Evolutionary conservation across 2,888 invertebrate species (phyloP).

Genomic region (Pediacus dermestoides): DNA sequence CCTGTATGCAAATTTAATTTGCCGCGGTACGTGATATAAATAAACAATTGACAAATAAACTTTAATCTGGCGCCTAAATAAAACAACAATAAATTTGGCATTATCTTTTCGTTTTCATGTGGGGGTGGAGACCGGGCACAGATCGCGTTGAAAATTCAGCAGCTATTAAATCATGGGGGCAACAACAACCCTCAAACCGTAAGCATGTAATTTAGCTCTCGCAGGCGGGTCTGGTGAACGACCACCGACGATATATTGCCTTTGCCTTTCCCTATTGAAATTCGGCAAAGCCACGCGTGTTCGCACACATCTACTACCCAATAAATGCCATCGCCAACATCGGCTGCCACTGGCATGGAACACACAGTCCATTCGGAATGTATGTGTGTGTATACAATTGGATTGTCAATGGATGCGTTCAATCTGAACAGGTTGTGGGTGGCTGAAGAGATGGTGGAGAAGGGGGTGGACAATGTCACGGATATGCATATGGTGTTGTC

Average conservation of each 20-base stretch:
- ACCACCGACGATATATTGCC: conserved; percentile 11
- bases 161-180: conserved; percentile 21
- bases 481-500: conserved; percentile 1
- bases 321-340: conserved; percentile 15
- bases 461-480: conserved; percentile 4
- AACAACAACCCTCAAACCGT: conserved; percentile 21
- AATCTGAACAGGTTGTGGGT: background rate
- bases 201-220: conserved; percentile 21
- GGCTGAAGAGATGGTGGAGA: background rate
- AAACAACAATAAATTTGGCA: conserved; percentile 2
- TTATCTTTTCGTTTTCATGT: conserved; percentile 5
- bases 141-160: conserved; percentile 11
- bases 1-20: too few relatives aligned
- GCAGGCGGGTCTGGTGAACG: conserved; percentile 6
- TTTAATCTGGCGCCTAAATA: conserved; percentile 6
- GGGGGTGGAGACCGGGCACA: too few relatives aligned
- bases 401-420: conserved; percentile 3
- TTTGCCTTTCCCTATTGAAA: conserved; percentile 11
- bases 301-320: conserved; percentile 10
- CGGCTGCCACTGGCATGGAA: conserved; percentile 3
- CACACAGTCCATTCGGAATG: too few relatives aligned
- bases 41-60: conserved; percentile 8
- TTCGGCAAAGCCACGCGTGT: conserved; percentile 12
- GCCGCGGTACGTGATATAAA: too few relatives aligned
- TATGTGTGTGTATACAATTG: background rate